Evolutionary conservation across 2,797 vertebrate genomes (phyloP).

Genomic region (Pseudochirops cupreus): DNA sequence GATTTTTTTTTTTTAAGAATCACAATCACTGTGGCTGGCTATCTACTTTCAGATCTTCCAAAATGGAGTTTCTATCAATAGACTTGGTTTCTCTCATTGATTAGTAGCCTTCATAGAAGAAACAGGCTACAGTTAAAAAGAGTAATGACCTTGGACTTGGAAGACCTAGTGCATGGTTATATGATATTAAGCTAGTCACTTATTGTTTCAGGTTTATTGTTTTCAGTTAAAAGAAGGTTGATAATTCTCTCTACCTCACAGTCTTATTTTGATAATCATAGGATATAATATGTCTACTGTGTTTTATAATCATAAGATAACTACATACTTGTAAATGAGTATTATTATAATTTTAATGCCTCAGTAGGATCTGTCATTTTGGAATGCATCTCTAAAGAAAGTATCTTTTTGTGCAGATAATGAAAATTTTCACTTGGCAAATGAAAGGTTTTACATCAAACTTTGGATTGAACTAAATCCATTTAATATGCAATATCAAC

Average conservation of each 20-base stretch:
- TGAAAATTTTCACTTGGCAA: constrained; percentile 28
- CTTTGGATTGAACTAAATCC: constrained; percentile 40
- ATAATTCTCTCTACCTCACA: not conserved
- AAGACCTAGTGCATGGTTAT: not conserved
- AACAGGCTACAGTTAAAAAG: not conserved
- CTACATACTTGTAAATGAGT: not conserved
- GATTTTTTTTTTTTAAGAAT: not conserved
- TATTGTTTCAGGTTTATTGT: not conserved
- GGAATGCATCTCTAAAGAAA: not conserved
- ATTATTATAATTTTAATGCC: not conserved
- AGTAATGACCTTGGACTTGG: not conserved
- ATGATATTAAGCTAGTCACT: not conserved
- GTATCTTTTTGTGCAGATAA: constrained; percentile 23
- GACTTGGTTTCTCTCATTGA: not conserved
- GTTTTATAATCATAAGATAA: not conserved
- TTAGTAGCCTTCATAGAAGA: not conserved
- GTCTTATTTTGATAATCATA: not conserved
- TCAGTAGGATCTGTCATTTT: not conserved
- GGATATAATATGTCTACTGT: not conserved
- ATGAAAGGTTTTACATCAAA: constrained; percentile 30
- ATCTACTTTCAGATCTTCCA: constrained; percentile 37
- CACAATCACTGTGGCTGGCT: constrained; percentile 43
- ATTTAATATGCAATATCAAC: constrained; percentile 39
- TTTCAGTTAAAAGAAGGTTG: not conserved
- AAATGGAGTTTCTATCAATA: constrained; percentile 31